Evolutionary conservation across 2,113 vertebrate species (phyloP).

Genomic region (Glareola pratincola): DNA sequence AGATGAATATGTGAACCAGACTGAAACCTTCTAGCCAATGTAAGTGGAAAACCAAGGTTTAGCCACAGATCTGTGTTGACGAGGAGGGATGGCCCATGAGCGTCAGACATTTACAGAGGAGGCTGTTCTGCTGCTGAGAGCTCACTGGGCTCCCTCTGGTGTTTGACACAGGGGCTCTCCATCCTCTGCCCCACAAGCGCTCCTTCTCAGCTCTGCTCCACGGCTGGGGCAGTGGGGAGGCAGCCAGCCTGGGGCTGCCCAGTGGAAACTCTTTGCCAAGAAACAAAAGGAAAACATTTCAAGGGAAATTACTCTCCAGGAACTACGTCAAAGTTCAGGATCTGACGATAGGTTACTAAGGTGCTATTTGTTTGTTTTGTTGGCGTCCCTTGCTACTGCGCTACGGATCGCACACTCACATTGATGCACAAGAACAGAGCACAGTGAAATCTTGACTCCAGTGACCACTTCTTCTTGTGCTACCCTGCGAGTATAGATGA

Average conservation of each 20-base stretch:
- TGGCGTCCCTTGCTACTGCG: background rate
- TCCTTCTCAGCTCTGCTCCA: fast-evolving
- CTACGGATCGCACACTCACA: background rate
- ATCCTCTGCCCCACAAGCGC: fast-evolving
- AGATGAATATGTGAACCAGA: background rate
- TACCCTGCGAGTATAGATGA: background rate
- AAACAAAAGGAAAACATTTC: background rate
- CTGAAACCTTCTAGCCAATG: background rate
- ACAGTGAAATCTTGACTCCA: background rate
- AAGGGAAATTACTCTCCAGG: background rate
- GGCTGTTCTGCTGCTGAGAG: background rate
- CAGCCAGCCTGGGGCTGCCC: background rate
- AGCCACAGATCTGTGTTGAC: background rate
- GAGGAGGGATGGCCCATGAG: background rate
- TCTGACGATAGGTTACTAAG: background rate
- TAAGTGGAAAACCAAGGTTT: background rate
- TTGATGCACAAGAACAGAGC: fast-evolving
- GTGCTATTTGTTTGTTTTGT: background rate
- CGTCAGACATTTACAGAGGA: background rate
- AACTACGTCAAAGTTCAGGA: background rate
- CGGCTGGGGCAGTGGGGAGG: fast-evolving
- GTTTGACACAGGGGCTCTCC: background rate
- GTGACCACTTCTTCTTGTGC: background rate
- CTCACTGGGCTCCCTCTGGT: background rate
- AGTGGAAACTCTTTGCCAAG: background rate